Percentiles rank a stretch among this genome's conserved stretches.
phyloP scores from a whole-genome alignment of 2,888 invertebrate species.

The Ophion obscuratus region DNA sequence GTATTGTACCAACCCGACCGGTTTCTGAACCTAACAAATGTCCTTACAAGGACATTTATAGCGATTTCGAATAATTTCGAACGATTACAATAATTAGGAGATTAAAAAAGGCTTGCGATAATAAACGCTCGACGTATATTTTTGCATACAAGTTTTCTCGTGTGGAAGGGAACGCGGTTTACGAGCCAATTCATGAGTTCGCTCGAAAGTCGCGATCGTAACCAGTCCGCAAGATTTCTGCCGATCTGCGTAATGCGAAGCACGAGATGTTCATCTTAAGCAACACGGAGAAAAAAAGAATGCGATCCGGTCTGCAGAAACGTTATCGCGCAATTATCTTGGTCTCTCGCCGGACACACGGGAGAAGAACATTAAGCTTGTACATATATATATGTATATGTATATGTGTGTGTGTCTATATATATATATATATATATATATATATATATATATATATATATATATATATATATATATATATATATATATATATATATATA shows the following conservation, averaged over 20 bases:
- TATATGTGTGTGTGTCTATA: too few relatives aligned
- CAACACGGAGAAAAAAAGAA: neutral
- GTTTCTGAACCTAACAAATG: too few relatives aligned
- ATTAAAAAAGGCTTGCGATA: too few relatives aligned
- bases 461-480: neutral
- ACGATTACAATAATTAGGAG: too few relatives aligned
- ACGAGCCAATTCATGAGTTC: slow-evolving; percentile 26
- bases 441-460: too few relatives aligned
- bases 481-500: too few relatives aligned
- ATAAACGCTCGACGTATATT: too few relatives aligned
- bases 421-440: neutral
- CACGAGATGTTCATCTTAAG: slow-evolving; percentile 42
- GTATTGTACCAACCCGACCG: too few relatives aligned
- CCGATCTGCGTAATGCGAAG: slow-evolving; percentile 56
- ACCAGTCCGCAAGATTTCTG: slow-evolving; percentile 26
- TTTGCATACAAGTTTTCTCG: too few relatives aligned
- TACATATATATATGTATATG: slow-evolving; percentile 22
- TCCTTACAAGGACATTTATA: too few relatives aligned
- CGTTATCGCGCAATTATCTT: slow-evolving; percentile 61
- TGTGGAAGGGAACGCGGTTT: slow-evolving; percentile 36
- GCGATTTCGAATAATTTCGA: too few relatives aligned
- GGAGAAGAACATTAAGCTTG: slow-evolving; percentile 16
- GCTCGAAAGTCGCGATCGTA: neutral
- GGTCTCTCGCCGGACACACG: slow-evolving; percentile 42
- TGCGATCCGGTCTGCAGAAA: slow-evolving; percentile 34